A percentile compares a stretch with the other conserved stretches of the same genome.
phyloP scores from a whole-genome alignment of 2,797 vertebrate genomes.

The Neosilurus hyrtlii region DNA sequence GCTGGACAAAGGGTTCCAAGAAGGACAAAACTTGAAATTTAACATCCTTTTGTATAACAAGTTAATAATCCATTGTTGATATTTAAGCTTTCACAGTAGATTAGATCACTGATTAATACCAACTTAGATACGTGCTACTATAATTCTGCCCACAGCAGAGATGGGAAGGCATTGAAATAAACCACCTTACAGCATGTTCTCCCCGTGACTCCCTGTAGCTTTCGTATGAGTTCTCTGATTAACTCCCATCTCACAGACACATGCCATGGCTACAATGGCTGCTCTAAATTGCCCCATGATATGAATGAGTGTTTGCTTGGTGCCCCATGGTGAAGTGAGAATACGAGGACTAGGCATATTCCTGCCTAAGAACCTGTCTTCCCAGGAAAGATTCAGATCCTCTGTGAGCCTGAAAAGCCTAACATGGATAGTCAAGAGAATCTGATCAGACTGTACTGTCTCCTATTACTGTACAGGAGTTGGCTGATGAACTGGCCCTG shows the following conservation, averaged over 20 bases:
- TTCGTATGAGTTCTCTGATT: background rate
- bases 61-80: background rate
- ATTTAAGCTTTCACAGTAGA: background rate
- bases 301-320: background rate
- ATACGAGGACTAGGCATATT: background rate
- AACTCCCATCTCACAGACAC: background rate
- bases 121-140: background rate
- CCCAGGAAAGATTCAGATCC: background rate
- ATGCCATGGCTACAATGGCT: background rate
- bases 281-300: background rate
- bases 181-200: background rate
- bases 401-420: background rate
- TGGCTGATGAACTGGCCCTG: constrained; percentile 89
- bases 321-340: background rate
- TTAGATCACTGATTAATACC: background rate
- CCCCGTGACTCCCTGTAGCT: background rate
- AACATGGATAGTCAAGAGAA: background rate
- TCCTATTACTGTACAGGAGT: constrained; percentile 68
- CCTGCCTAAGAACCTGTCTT: background rate
- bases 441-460: background rate
- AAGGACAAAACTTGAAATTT: background rate
- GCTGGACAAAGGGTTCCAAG: background rate
- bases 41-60: background rate
- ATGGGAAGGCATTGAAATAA: background rate
- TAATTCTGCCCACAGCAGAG: background rate